Evolutionary conservation across 1,140 invertebrate species (phyloP).

Genomic region (Heliconius melpomene): DNA sequence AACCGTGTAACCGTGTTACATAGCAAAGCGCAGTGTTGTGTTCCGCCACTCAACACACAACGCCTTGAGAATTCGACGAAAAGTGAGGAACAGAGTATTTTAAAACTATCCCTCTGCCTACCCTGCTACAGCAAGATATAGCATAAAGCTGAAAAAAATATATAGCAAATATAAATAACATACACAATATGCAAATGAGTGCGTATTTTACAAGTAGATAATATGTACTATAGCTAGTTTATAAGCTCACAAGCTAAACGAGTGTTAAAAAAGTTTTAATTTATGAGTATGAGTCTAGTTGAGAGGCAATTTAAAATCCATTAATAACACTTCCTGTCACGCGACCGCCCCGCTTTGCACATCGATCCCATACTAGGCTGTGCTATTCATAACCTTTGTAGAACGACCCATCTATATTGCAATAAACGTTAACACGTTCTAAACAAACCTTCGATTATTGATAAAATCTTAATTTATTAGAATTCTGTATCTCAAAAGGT

Average conservation of each 20-base stretch:
- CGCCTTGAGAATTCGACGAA: too few species aligned
- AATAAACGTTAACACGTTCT: not conserved
- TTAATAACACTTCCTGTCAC: conserved; percentile 45
- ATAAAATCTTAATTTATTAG: too few species aligned
- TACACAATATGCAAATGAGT: not conserved
- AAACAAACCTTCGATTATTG: not conserved
- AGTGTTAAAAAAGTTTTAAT: conserved; percentile 21
- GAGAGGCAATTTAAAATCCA: conserved; percentile 52
- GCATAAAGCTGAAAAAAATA: too few species aligned
- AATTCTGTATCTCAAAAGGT: too few species aligned
- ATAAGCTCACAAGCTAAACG: not conserved
- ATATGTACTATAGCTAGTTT: not conserved
- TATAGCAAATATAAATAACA: not conserved
- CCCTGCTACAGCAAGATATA: too few species aligned
- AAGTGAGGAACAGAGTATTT: too few species aligned
- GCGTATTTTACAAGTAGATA: not conserved
- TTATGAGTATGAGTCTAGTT: conserved; percentile 39
- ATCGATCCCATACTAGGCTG: conserved; percentile 22
- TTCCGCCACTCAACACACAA: too few species aligned
- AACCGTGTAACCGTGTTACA: too few species aligned
- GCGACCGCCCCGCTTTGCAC: conserved; percentile 34
- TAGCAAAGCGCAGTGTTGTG: too few species aligned
- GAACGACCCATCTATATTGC: not conserved
- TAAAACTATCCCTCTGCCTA: too few species aligned
- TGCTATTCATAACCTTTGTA: conserved; percentile 21